phyloP scores from a whole-genome alignment of 2,888 invertebrate genomes.

The Falcaria lacertinaria region DNA sequence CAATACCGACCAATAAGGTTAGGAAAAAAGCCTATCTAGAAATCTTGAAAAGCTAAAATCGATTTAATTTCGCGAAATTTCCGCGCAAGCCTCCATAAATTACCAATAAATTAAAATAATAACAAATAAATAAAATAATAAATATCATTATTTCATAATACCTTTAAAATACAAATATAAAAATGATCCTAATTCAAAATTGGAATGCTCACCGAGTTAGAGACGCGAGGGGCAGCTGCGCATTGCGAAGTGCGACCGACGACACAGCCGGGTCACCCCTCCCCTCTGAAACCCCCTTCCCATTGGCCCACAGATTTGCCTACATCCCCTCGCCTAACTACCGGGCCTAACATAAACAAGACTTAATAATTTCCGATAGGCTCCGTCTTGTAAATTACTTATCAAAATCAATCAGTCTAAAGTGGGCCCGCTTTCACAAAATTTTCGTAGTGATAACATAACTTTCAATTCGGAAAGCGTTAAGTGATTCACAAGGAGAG shows the following conservation, averaged over 20 bases:
- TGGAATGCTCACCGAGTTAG: slow-evolving; percentile 24
- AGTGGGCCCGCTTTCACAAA: background rate
- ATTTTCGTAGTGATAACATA: background rate
- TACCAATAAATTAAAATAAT: no score
- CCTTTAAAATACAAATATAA: background rate
- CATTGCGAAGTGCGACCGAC: slow-evolving; percentile 51
- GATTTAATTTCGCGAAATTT: no score
- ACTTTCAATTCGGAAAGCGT: background rate
- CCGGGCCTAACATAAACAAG: slow-evolving; percentile 35
- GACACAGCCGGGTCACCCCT: slow-evolving; percentile 48
- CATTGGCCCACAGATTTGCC: slow-evolving; percentile 52
- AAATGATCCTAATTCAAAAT: slow-evolving; percentile 19
- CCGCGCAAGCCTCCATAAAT: no score
- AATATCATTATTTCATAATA: no score
- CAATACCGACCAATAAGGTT: no score
- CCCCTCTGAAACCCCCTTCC: slow-evolving; percentile 37
- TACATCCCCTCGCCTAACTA: slow-evolving; percentile 42
- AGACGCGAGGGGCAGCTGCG: slow-evolving; percentile 55
- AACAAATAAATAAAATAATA: no score
- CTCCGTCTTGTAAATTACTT: slow-evolving; percentile 13
- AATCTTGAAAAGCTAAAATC: no score
- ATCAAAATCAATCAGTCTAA: background rate
- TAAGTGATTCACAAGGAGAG: slow-evolving; percentile 2
- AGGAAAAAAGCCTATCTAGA: no score
- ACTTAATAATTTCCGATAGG: slow-evolving; percentile 35